A percentile compares a stretch with the other conserved stretches of the same genome.
Conservation (phyloP, 1,140 invertebrate genomes). For the Medauroidea extradentata region DNA sequence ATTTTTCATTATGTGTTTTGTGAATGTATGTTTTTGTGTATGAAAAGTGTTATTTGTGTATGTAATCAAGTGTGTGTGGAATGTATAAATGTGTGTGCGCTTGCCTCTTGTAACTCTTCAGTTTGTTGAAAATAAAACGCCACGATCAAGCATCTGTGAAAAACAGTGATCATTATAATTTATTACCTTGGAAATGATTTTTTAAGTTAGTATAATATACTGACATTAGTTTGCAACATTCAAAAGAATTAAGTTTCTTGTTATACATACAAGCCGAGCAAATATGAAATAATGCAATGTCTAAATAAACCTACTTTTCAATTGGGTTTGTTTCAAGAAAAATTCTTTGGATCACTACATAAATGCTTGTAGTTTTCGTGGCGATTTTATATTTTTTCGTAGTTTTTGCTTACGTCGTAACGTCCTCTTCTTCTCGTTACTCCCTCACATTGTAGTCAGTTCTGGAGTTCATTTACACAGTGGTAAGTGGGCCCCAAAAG, state of each 20-base stretch:
- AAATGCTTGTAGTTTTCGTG: no score
- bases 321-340: no score
- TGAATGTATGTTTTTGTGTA: conserved; percentile 42
- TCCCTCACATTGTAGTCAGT: conserved; percentile 76
- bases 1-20: conserved; percentile 37
- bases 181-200: neutral
- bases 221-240: no score
- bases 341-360: no score
- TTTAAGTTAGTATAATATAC: no score
- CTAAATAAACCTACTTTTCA: no score
- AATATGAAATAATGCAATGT: no score
- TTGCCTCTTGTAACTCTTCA: conserved; percentile 12
- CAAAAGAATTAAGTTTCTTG: no score
- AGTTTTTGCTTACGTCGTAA: conserved; percentile 26
- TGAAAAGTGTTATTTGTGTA: neutral
- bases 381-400: conserved; percentile 3
- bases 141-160: conserved; percentile 7
- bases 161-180: neutral
- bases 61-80: conserved; percentile 5
- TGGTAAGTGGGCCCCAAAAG: conserved; percentile 66
- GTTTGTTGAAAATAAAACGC: conserved; percentile 9
- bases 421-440: conserved; percentile 53
- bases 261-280: no score
- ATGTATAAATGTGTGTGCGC: conserved; percentile 12
- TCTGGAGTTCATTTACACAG: conserved; percentile 95